Conservation (phyloP, 2,797 vertebrate genomes). For the Nannoperca australis region DNA sequence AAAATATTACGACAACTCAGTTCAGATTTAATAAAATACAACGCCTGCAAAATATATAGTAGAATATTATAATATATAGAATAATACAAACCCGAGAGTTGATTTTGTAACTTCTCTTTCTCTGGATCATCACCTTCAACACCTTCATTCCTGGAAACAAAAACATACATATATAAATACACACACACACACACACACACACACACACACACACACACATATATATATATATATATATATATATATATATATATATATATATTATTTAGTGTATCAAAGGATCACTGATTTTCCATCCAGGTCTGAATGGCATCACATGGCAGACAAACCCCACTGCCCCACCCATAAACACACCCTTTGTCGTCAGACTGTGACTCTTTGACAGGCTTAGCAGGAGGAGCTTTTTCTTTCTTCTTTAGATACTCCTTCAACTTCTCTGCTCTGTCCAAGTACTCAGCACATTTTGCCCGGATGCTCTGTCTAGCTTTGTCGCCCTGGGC, state of each 20-base stretch:
- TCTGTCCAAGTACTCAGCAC: constrained; percentile 94
- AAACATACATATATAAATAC: background rate
- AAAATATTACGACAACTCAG: background rate
- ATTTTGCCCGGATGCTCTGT: constrained; percentile 93
- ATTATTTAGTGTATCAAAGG: background rate
- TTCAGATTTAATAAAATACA: background rate
- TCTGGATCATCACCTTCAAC: constrained; percentile 96
- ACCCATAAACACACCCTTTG: constrained; percentile 91
- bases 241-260: background rate
- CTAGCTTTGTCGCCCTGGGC: constrained; percentile 96
- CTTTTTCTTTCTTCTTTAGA: constrained; percentile 94
- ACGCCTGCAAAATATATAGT: background rate
- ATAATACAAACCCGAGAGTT: constrained; percentile 91
- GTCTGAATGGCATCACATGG: constrained; percentile 30
- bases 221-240: background rate
- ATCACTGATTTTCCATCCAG: constrained; percentile 15
- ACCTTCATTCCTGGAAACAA: constrained; percentile 92
- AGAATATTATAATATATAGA: no score
- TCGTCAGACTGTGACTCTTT: constrained; percentile 94
- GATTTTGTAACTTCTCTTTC: constrained; percentile 98
- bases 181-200: no score
- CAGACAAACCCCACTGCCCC: constrained; percentile 18
- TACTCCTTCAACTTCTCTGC: constrained; percentile 97
- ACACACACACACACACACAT: no score
- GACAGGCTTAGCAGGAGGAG: constrained; percentile 91